phyloP scores from a whole-genome alignment of 30 jellyfish, hydroid and myxozoan species.

The Cassiopea xamachana region DNA sequence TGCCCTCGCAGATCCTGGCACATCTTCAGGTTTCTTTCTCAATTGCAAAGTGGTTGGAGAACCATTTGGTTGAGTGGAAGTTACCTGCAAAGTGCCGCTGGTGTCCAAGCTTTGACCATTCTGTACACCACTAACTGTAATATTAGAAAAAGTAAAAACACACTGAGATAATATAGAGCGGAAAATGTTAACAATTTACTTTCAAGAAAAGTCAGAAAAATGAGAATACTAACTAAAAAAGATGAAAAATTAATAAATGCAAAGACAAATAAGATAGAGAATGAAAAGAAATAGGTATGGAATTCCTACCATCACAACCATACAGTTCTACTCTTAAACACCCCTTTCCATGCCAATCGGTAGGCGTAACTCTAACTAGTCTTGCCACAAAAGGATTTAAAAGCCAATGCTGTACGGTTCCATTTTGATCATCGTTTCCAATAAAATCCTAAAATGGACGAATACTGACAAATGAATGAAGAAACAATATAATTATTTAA shows the following conservation, averaged over 20 bases:
- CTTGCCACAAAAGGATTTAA: slow-evolving; percentile 69
- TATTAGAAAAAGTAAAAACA: too few relatives aligned
- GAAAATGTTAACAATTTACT: background rate
- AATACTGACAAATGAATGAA: background rate
- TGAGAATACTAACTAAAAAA: too few relatives aligned
- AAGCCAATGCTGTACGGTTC: slow-evolving; percentile 96
- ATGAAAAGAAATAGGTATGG: background rate
- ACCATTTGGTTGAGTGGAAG: slow-evolving; percentile 26
- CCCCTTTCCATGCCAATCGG: slow-evolving; percentile 98
- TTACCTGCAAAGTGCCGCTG: slow-evolving; percentile 76
- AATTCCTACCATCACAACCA: slow-evolving; percentile 92
- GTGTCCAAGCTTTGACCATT: slow-evolving; percentile 42
- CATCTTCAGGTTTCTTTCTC: slow-evolving; percentile 26
- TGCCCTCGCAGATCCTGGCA: slow-evolving; percentile 75
- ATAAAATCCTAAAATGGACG: slow-evolving; percentile 61
- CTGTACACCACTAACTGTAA: background rate
- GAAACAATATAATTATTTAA: too few relatives aligned
- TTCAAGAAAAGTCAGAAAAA: background rate
- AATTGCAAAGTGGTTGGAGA: background rate
- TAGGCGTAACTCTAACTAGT: slow-evolving; percentile 81
- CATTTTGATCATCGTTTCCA: slow-evolving; percentile 98
- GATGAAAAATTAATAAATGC: background rate
- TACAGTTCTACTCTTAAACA: slow-evolving; percentile 90
- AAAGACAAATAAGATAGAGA: background rate
- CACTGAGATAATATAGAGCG: background rate